Conservation (phyloP, 2,888 invertebrate genomes). For the Leptopilina drosophilae region DNA sequence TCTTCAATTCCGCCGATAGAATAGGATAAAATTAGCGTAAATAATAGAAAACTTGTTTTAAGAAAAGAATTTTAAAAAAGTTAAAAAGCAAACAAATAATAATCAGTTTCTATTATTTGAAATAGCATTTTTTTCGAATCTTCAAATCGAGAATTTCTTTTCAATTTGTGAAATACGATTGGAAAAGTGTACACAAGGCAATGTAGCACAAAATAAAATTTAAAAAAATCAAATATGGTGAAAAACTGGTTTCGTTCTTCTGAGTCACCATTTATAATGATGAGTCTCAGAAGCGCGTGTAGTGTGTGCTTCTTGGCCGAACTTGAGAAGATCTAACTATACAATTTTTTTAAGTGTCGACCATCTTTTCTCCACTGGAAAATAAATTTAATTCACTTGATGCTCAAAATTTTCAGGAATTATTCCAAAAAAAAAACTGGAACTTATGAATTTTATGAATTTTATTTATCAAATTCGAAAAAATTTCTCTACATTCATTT, state of each 20-base stretch:
- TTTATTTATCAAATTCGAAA: no score
- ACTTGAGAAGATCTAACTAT: constrained; percentile 56
- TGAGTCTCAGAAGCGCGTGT: constrained; percentile 61
- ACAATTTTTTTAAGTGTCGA: constrained; percentile 48
- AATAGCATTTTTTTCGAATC: not conserved
- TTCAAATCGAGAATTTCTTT: constrained; percentile 43
- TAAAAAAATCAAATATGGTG: constrained; percentile 58
- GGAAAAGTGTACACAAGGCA: constrained; percentile 60
- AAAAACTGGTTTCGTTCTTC: constrained; percentile 73
- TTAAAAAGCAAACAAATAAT: no score
- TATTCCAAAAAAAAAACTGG: no score
- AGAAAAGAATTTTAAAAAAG: no score
- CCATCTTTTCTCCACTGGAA: constrained; percentile 62
- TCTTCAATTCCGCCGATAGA: not conserved
- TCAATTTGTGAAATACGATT: constrained; percentile 50
- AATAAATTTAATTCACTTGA: not conserved
- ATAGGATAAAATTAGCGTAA: not conserved
- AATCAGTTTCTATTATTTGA: not conserved
- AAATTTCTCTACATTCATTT: no score
- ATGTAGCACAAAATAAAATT: constrained; percentile 62
- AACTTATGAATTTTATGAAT: no score
- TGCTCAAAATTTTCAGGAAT: no score
- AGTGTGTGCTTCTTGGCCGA: constrained; percentile 57
- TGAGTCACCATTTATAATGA: constrained; percentile 75
- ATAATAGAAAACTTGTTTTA: not conserved